Percentiles rank a stretch among this genome's conserved stretches.
Conservation (phyloP, 2,888 invertebrate genomes). For the Cosmia pyralina region DNA sequence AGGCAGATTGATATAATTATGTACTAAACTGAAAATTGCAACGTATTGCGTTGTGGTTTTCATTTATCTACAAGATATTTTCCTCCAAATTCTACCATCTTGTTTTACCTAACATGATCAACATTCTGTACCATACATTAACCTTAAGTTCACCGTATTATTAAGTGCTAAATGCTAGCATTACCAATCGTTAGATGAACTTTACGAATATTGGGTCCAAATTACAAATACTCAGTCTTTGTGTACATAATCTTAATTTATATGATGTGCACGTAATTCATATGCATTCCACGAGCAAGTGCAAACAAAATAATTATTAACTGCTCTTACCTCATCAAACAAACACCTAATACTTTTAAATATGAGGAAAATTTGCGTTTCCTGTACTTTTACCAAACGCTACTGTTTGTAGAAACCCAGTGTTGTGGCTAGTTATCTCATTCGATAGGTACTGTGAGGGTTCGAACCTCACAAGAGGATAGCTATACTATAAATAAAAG, state of each 20-base stretch:
- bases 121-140: constrained; percentile 21
- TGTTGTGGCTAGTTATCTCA: background rate
- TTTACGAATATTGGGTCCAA: constrained; percentile 33
- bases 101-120: background rate
- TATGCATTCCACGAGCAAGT: constrained; percentile 19
- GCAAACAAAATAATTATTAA: constrained; percentile 35
- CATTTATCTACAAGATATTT: background rate
- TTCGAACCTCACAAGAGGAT: too few relatives aligned
- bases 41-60: background rate
- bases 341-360: background rate
- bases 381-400: background rate
- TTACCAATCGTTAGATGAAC: constrained; percentile 37
- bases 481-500: too few relatives aligned
- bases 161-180: constrained; percentile 11
- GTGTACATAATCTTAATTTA: constrained; percentile 40
- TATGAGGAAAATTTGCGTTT: background rate
- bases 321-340: constrained; percentile 20
- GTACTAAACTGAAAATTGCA: background rate
- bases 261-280: constrained; percentile 8
- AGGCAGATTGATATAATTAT: background rate
- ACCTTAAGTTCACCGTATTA: constrained; percentile 19
- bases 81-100: background rate
- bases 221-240: constrained; percentile 20
- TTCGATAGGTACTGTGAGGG: background rate
- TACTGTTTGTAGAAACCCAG: constrained; percentile 15